Percentiles rank a stretch among this genome's conserved stretches.
These are phyloP conservation scores for Garra rufa DNA, from an alignment of 2,113 vertebrate genomes.

Conservation along the genomic window DNA sequence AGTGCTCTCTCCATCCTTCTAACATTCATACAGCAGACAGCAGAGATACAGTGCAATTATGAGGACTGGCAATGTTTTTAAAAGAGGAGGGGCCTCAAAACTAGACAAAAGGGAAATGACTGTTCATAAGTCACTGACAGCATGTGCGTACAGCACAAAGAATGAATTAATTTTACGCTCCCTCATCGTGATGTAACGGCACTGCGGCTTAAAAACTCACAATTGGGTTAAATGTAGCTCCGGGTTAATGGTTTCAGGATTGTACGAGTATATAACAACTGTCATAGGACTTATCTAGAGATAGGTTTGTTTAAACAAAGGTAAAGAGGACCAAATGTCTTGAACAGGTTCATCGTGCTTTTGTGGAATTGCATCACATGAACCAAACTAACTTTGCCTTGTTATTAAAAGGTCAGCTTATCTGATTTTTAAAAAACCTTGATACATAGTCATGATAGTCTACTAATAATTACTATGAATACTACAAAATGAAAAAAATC, in stretches of 20 bases:
- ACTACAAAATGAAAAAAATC: too few species aligned
- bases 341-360: neutral
- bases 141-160: neutral
- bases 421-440: neutral
- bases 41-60: neutral
- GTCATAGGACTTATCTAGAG: neutral
- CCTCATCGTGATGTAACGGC: neutral
- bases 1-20: slow-evolving; percentile 59
- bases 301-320: neutral
- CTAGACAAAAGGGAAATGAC: neutral
- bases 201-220: neutral
- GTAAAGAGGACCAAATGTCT: neutral
- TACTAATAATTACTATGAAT: too few species aligned
- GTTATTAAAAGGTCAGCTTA: neutral
- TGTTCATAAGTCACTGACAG: neutral
- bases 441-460: neutral
- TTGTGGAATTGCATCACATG: neutral
- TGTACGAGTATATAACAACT: neutral
- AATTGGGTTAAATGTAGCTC: neutral
- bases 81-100: slow-evolving; percentile 39
- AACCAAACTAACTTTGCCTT: neutral
- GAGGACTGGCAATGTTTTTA: neutral
- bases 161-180: neutral
- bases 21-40: slow-evolving; percentile 12
- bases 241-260: slow-evolving; percentile 15